phyloP scores from a whole-genome alignment of 2,888 invertebrate species.

The Euproctis similis region DNA sequence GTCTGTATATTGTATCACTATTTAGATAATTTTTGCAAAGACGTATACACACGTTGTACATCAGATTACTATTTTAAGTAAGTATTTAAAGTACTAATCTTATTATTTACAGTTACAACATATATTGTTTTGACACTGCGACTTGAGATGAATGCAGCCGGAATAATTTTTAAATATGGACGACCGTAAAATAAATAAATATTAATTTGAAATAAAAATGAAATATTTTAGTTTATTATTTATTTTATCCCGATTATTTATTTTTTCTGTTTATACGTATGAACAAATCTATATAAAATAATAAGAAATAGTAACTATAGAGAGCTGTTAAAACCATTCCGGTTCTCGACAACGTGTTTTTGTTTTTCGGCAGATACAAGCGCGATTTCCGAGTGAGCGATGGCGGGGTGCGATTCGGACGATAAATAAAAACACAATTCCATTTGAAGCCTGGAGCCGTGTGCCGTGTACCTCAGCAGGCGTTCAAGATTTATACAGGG shows the following conservation, averaged over 20 bases:
- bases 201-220: no score
- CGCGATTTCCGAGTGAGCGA: slow-evolving; percentile 70
- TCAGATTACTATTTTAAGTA: slow-evolving; percentile 64
- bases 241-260: no score
- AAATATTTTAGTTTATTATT: no score
- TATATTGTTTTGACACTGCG: slow-evolving; percentile 27
- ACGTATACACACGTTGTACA: slow-evolving; percentile 75
- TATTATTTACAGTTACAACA: slow-evolving; percentile 51
- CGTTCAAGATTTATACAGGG: slow-evolving; percentile 73
- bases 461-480: slow-evolving; percentile 75
- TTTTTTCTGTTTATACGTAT: slow-evolving; percentile 12
- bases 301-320: slow-evolving; percentile 37
- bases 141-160: slow-evolving; percentile 8
- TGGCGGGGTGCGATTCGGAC: slow-evolving; percentile 69
- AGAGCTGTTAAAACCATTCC: slow-evolving; percentile 40
- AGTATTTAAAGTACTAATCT: slow-evolving; percentile 41
- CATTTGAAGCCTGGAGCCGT: slow-evolving; percentile 67
- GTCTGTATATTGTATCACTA: slow-evolving; percentile 43
- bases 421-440: slow-evolving; percentile 77
- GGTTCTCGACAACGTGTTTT: slow-evolving; percentile 57
- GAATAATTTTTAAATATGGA: no score
- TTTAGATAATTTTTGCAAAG: slow-evolving; percentile 45
- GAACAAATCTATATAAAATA: slow-evolving; percentile 18
- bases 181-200: no score
- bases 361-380: slow-evolving; percentile 70